A percentile compares a stretch with the other conserved stretches of the same genome.
Evolutionary conservation across 2,888 invertebrate species (phyloP).

Genomic region (Pseudoips prasinana): DNA sequence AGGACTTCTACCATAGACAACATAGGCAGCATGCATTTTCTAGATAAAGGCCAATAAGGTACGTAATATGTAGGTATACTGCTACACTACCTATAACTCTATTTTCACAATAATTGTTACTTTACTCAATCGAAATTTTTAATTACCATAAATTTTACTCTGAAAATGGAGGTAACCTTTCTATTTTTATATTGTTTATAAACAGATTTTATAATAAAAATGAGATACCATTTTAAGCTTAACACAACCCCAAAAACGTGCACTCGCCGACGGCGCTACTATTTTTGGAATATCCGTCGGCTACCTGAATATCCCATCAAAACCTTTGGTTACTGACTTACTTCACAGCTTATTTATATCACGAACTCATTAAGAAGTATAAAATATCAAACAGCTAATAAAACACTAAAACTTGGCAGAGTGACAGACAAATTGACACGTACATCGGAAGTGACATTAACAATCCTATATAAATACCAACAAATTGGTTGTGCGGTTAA

Average conservation of each 20-base stretch:
- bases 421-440: constrained; percentile 38
- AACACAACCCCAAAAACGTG: background rate
- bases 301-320: constrained; percentile 15
- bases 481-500: constrained; percentile 34
- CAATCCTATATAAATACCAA: constrained; percentile 36
- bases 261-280: constrained; percentile 26
- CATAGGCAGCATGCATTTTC: too few relatives aligned
- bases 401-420: constrained; percentile 42
- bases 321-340: constrained; percentile 1
- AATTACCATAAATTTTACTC: too few relatives aligned
- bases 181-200: too few relatives aligned
- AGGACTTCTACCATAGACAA: too few relatives aligned
- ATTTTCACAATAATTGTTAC: too few relatives aligned
- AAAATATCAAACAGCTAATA: constrained; percentile 32
- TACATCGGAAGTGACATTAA: constrained; percentile 41
- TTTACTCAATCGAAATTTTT: too few relatives aligned
- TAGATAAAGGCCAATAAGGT: too few relatives aligned
- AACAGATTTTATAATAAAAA: too few relatives aligned
- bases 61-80: too few relatives aligned
- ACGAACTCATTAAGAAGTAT: constrained; percentile 21
- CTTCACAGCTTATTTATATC: constrained; percentile 13
- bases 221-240: background rate
- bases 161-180: too few relatives aligned
- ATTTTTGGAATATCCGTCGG: constrained; percentile 30
- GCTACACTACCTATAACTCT: too few relatives aligned